A percentile compares a stretch with the other conserved stretches of the same genome.
These are phyloP conservation scores for Aleiodes testaceus DNA, from an alignment of 2,888 invertebrate species.

Conservation along the genomic window DNA sequence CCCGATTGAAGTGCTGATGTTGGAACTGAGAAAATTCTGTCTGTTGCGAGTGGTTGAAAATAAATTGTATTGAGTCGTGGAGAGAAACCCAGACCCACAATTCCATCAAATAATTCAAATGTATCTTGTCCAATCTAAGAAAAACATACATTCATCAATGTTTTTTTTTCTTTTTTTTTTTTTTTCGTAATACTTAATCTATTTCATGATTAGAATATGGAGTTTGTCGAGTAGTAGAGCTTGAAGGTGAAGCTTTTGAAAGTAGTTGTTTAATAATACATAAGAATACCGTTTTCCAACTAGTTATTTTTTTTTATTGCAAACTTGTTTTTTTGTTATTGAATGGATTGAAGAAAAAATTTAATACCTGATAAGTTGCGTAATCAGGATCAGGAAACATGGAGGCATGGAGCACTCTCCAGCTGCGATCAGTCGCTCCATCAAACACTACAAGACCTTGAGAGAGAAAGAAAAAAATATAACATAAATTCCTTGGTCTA, in stretches of 20 bases:
- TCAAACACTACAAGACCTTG: constrained; percentile 79
- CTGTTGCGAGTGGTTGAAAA: constrained; percentile 84
- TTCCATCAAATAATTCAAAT: constrained; percentile 84
- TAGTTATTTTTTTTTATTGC: background rate
- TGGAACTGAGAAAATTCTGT: constrained; percentile 85
- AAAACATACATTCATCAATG: constrained; percentile 5
- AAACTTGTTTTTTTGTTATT: background rate
- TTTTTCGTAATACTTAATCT: too few relatives aligned
- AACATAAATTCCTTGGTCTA: constrained; percentile 3
- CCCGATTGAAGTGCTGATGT: constrained; percentile 83
- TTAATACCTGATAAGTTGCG: constrained; percentile 77
- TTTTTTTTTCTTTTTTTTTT: too few relatives aligned
- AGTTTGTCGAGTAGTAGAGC: too few relatives aligned
- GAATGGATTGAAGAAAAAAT: background rate
- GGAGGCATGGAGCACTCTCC: constrained; percentile 86
- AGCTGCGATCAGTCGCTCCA: constrained; percentile 83
- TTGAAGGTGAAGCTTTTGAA: too few relatives aligned
- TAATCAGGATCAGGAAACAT: constrained; percentile 91
- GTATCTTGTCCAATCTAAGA: constrained; percentile 78
- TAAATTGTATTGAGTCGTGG: constrained; percentile 79
- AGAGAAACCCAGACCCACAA: constrained; percentile 82
- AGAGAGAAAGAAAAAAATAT: constrained; percentile 25
- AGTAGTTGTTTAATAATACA: background rate
- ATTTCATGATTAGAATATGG: too few relatives aligned
- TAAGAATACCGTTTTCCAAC: background rate